Evolutionary conservation across 2,113 vertebrate species (phyloP), one percentile per base, ranked within the genome.

Genomic region (Ochotona princeps): DNA sequence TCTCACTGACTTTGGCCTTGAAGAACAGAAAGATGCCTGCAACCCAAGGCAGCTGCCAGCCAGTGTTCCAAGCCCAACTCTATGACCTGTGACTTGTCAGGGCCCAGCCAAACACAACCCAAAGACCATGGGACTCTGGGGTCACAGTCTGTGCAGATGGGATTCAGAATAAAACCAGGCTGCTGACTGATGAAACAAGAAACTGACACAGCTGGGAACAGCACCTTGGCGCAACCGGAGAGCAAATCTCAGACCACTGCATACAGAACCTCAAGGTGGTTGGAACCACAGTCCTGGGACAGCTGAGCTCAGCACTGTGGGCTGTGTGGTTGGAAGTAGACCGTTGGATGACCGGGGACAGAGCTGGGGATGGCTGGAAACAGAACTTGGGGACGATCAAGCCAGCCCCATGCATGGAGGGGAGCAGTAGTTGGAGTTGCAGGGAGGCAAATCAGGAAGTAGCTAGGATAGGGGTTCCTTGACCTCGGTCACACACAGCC

Each of bases 51-150:
- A 32, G 72, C 13, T 35, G 21, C 66, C 17, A 35, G 78, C 44
- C 17, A 4, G 35, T 2, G 3, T 57, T 51, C n/a, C 30, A 21
- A 26, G 25, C 28, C 87, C 51, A 44, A 66, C 79, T 74, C 54
- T 74, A 61, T 82, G 81, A 74, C 72, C 83, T 80, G 51, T 80
- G 57, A 74, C 81, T 92, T 94, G 61, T 89, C 81, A 66, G 78
- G 23, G 32, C 26, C 49, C 67, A 65, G 30, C 25, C 80, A 84
- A 74, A 65, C 60, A 18, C 12, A 51, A 28, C 17, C 57, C 67
- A 65, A 54, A 35, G 49, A 84, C 49, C 89, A 30, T 15, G 30
- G 70, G 87, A 81, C 32, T 51, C 54, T 57, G 11, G 90, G 49
- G 15, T 49, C 83, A 81, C 28, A 70, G 49, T 18, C 21, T 12